Evolutionary conservation across 2,113 vertebrate genomes (phyloP), one percentile per base, ranked within the genome.

Genomic region (Orientallactaga bullata): DNA sequence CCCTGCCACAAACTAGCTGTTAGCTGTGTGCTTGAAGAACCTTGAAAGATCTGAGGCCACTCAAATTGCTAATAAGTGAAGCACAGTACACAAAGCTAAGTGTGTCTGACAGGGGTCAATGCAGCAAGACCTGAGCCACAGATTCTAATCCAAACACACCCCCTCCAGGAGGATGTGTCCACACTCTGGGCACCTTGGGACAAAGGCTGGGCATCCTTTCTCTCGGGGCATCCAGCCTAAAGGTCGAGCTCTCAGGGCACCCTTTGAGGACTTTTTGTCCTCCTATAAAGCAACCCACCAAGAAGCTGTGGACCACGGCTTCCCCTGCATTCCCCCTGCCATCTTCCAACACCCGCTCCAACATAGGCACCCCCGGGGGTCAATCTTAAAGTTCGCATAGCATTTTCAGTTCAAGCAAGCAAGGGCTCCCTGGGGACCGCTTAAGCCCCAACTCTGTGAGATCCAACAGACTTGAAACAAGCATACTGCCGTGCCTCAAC

Each of bases 131-230:
- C 17, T 11, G 28, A 37, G 68, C 61, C 95, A 18, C 24, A 8
- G 80, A 42, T 8, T 20, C 73, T 9, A 1, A 3, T 0, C 65
- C 16, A 0, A n/a, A n/a, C n/a, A n/a, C n/a, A n/a, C n/a, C n/a
- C n/a, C 7, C 1, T n/a, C 30, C 4, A 8, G n/a, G n/a, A 63
- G 37, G 37, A 0, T 0, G 4, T 13, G 23, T 9, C 12, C n/a
- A 47, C 26, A 1, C 26, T 5, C 85, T 16, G 18, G 24, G n/a
- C 2, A 15, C 28, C 39, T 37, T 35, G 2, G 39, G 51, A 58
- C 16, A 61, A n/a, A 24, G 0, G 16, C 30, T 4, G 15, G 1
- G 1, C 11, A 6, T 1, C 84, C 16, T 13, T 68, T 30, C 69
- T 20, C 20, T 30, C 15, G 11, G 20, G 17, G 23, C 30, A 66